These are phyloP conservation scores for Monopis laevigella DNA, from an alignment of 2,888 invertebrate genomes.

Conservation along the genomic window DNA sequence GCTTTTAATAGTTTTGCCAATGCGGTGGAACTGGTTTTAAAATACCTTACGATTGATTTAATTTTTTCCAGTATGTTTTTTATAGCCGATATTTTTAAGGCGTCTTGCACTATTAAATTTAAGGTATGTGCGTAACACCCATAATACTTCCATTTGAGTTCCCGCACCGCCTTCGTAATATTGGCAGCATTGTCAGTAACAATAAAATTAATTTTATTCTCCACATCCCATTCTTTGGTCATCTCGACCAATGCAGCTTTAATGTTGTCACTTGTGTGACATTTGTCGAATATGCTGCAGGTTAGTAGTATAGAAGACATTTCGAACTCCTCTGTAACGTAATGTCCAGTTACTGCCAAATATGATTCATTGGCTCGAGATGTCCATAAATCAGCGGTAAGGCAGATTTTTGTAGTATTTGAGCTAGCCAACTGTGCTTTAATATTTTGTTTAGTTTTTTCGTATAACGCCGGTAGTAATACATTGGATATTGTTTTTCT, in stretches of 20 bases:
- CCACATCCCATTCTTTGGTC: slow-evolving; percentile 2
- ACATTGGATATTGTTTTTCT: no score
- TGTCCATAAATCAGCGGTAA: slow-evolving; percentile 1
- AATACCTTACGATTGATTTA: slow-evolving; percentile 18
- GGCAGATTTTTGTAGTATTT: not conserved
- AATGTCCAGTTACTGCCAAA: not conserved
- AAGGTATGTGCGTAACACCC: slow-evolving; percentile 23
- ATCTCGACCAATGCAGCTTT: slow-evolving; percentile 1
- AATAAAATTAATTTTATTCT: slow-evolving; percentile 10
- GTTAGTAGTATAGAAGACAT: not conserved
- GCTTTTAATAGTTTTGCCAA: slow-evolving; percentile 16
- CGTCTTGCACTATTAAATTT: slow-evolving; percentile 21
- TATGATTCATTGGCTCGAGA: slow-evolving; percentile 1
- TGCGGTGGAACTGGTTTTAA: slow-evolving; percentile 19
- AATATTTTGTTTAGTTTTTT: not conserved
- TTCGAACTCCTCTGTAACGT: not conserved
- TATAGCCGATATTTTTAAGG: slow-evolving; percentile 9
- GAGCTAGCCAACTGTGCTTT: not conserved
- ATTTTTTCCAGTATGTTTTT: slow-evolving; percentile 17
- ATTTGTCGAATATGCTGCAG: not conserved
- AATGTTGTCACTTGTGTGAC: not conserved
- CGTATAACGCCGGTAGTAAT: no score
- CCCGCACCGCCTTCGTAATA: not conserved
- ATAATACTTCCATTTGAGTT: slow-evolving; percentile 21
- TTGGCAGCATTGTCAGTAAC: slow-evolving; percentile 7